phyloP scores from a whole-genome alignment of 2,113 vertebrate species.

The Coracopsis vasa region DNA sequence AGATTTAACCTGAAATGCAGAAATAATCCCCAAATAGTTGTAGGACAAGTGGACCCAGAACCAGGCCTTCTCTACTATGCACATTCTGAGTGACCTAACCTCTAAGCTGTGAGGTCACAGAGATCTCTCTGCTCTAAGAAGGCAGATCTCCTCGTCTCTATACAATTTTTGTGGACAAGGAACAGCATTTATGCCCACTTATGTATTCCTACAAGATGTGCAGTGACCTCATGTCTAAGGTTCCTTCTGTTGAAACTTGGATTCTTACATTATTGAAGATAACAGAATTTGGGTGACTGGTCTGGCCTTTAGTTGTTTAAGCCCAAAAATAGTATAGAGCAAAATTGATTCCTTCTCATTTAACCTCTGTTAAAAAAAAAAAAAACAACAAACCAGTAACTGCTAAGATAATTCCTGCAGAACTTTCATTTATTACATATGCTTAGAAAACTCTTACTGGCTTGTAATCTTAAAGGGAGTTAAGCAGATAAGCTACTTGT shows the following conservation, averaged over 20 bases:
- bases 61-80: background rate
- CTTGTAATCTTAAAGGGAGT: background rate
- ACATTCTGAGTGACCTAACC: background rate
- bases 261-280: background rate
- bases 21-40: background rate
- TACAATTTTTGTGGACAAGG: background rate
- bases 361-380: background rate
- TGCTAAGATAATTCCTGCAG: background rate
- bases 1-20: background rate
- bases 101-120: background rate
- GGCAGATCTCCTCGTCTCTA: background rate
- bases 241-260: background rate
- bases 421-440: background rate
- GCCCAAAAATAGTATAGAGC: background rate
- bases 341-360: background rate
- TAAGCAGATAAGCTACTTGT: background rate
- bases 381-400: background rate
- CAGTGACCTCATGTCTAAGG: background rate
- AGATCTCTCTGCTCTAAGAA: background rate
- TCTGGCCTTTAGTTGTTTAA: background rate
- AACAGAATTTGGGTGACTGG: background rate
- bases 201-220: background rate
- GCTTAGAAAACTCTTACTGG: background rate
- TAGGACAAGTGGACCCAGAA: background rate
- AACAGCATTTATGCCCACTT: background rate